Percentiles rank a stretch among this genome's conserved stretches.
phyloP scores from a whole-genome alignment of 2,888 invertebrate species.

The Lobophora halterata region DNA sequence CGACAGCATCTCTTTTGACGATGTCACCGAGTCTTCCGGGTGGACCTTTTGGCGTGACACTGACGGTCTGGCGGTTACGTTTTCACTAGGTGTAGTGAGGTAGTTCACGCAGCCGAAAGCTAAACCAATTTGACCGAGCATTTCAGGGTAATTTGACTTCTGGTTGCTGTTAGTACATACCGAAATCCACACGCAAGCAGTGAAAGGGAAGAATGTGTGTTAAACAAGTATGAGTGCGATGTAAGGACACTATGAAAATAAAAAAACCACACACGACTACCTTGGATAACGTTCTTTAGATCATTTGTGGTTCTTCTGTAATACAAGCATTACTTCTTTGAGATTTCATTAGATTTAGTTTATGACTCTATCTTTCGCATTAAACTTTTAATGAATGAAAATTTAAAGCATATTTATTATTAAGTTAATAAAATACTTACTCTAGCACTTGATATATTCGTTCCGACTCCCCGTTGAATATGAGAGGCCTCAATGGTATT shows the following conservation, averaged over 20 bases:
- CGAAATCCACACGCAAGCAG: slow-evolving; percentile 52
- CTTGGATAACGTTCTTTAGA: slow-evolving; percentile 77
- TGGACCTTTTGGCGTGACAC: slow-evolving; percentile 66
- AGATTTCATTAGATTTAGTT: slow-evolving; percentile 18
- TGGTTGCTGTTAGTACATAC: slow-evolving; percentile 68
- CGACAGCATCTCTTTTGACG: slow-evolving; percentile 54
- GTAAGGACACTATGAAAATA: slow-evolving; percentile 37
- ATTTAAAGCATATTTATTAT: slow-evolving; percentile 19
- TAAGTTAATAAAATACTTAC: slow-evolving; percentile 78
- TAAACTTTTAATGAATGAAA: slow-evolving; percentile 31
- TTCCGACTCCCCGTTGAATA: slow-evolving; percentile 84
- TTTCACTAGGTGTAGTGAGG: slow-evolving; percentile 60
- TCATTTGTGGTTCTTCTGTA: slow-evolving; percentile 79
- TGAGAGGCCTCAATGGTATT: slow-evolving; percentile 89
- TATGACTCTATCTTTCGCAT: slow-evolving; percentile 10
- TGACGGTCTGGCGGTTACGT: slow-evolving; percentile 39
- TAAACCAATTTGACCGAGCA: slow-evolving; percentile 77
- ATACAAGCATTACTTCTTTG: slow-evolving; percentile 51
- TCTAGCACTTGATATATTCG: slow-evolving; percentile 86
- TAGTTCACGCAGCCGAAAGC: slow-evolving; percentile 79
- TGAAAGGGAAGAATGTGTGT: slow-evolving; percentile 52
- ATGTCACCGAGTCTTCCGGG: slow-evolving; percentile 64
- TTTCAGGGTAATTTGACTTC: slow-evolving; percentile 77
- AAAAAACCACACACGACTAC: slow-evolving; percentile 73
- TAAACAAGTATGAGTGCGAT: slow-evolving; percentile 29